Evolutionary conservation across 2,888 invertebrate species (phyloP).

Genomic region (Cremastobaeus sp.): DNA sequence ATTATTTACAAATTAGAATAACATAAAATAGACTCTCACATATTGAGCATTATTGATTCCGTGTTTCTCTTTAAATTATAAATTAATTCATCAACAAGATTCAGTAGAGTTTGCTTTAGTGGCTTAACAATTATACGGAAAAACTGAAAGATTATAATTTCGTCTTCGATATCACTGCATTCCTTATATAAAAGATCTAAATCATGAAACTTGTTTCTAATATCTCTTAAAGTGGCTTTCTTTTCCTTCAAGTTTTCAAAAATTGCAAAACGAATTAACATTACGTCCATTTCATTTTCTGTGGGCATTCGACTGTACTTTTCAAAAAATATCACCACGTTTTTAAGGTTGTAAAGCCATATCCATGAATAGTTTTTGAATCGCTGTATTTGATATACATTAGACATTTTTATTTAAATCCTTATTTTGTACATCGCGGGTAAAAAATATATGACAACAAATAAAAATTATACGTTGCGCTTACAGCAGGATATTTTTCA

Average conservation of each 20-base stretch:
- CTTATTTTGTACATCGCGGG: too few species aligned
- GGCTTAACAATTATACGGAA: constrained; percentile 87
- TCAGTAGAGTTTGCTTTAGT: constrained; percentile 89
- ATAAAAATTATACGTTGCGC: neutral
- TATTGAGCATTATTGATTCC: constrained; percentile 84
- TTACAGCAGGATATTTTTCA: constrained; percentile 62
- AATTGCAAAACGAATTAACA: too few species aligned
- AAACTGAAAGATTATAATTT: constrained; percentile 88
- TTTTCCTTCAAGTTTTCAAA: constrained; percentile 65
- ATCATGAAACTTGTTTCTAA: constrained; percentile 82
- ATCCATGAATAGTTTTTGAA: constrained; percentile 86
- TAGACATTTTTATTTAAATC: too few species aligned
- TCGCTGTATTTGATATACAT: constrained; percentile 22
- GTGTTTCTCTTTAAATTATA: constrained; percentile 84
- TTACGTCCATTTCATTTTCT: constrained; percentile 85
- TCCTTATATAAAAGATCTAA: constrained; percentile 89
- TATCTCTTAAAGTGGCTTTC: constrained; percentile 69
- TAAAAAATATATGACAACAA: too few species aligned
- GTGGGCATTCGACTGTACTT: constrained; percentile 87
- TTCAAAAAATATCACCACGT: constrained; percentile 87
- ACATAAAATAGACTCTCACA: constrained; percentile 66
- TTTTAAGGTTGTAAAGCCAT: constrained; percentile 89
- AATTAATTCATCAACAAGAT: constrained; percentile 92
- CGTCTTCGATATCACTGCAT: constrained; percentile 83
- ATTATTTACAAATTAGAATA: neutral